A percentile compares a stretch with the other conserved stretches of the same genome.
Conservation (phyloP, 2,797 vertebrate genomes). For the Diceros bicornis region DNA sequence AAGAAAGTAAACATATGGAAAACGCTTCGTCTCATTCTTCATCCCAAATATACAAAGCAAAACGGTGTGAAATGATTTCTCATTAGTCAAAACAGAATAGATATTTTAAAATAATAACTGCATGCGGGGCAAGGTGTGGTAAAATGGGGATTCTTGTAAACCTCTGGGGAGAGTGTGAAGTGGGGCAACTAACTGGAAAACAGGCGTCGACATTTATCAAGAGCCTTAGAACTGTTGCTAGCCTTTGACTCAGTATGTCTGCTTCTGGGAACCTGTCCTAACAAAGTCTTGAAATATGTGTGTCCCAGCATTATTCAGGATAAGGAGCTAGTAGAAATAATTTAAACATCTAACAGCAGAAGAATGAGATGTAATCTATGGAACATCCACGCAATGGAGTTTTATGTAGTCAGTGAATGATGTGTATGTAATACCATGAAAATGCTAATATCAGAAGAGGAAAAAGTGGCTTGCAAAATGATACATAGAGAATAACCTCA, state of each 20-base stretch:
- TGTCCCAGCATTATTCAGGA: background rate
- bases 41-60: background rate
- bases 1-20: background rate
- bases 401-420: background rate
- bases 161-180: background rate
- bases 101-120: constrained; percentile 53
- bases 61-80: background rate
- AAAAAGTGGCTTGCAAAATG: background rate
- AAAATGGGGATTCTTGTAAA: background rate
- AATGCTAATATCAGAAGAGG: background rate
- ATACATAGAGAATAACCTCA: background rate
- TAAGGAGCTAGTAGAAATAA: background rate
- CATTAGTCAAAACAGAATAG: constrained; percentile 14
- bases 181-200: background rate
- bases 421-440: background rate
- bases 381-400: background rate
- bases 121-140: background rate
- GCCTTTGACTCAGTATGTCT: background rate
- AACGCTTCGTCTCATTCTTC: background rate
- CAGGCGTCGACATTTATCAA: background rate
- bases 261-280: background rate
- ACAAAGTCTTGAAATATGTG: background rate
- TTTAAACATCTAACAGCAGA: background rate
- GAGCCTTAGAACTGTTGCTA: background rate
- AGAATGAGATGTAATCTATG: background rate